Evolutionary conservation across 1,140 invertebrate species (phyloP).

Genomic region (Bombus difficillimus): DNA sequence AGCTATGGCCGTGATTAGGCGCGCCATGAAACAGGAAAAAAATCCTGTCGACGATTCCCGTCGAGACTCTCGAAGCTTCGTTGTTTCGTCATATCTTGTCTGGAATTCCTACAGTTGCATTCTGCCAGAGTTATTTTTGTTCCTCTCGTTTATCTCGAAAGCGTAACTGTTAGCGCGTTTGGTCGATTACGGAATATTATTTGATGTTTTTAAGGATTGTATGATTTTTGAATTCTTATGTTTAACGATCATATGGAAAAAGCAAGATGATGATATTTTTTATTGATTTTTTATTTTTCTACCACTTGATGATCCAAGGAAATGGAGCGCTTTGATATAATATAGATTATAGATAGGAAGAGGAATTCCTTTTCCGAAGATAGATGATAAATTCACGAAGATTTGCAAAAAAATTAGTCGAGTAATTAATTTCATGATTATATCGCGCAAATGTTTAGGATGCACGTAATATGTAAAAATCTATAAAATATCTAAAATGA

Average conservation of each 20-base stretch:
- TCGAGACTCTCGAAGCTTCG: neutral
- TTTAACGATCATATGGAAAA: neutral
- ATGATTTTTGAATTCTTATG: neutral
- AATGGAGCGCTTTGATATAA: too few species aligned
- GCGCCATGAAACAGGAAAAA: neutral
- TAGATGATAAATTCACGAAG: too few species aligned
- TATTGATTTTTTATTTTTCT: neutral
- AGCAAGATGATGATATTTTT: neutral
- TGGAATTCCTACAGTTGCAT: neutral
- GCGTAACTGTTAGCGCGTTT: neutral
- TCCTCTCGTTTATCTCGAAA: neutral
- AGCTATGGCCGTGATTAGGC: conserved; percentile 39
- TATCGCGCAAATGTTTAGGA: too few species aligned
- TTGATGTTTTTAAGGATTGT: neutral
- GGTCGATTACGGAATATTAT: neutral
- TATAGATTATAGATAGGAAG: too few species aligned
- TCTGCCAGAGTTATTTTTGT: neutral
- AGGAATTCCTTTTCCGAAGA: too few species aligned
- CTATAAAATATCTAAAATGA: neutral
- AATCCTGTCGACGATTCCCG: neutral
- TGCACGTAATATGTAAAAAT: too few species aligned
- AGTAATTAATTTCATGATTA: too few species aligned
- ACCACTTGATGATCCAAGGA: too few species aligned
- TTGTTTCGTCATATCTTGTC: neutral
- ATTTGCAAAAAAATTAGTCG: too few species aligned